Evolutionary conservation across 2,888 invertebrate species (phyloP), one percentile per base, ranked within the genome.

Genomic region (Hirtodrosophila cameraria): DNA sequence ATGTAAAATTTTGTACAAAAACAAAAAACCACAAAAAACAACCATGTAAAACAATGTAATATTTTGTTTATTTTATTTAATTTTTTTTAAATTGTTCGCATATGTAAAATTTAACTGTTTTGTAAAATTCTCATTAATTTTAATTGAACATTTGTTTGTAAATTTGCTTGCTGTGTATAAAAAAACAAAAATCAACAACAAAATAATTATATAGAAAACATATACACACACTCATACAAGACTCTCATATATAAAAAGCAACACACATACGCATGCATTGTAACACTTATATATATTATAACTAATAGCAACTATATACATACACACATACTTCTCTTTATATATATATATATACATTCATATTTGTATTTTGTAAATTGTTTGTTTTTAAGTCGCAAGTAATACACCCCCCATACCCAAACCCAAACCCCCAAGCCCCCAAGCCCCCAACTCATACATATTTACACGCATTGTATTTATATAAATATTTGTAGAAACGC

Each of bases 1-100:
- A 69, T 82, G 86, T 82, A 82, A 82, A 84, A 84, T 78, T 75
- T 81, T 84, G 75, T 86, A 81, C 60, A 76, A 68, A 75, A 74
- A 59, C 33, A 69, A 58, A 62, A 54, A 46, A 38, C 38, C 23
- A 55, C 43, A 33, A 54, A 78, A 43, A 43, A 63, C 63, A 77
- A 66, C 52, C 60, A 73, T 62, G 69, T 64, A 64, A 52, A 75
- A 61, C 58, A 43, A 66, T 75, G 61, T 70, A 73, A 70, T 66
- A 33, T 25, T 53, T 59, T 49, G 15, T 25, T 20, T 35, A 45
- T 45, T 20, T 4, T 20, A 23, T 11, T 63, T 74, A 75, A 41
- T 73, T 72, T 77, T 73, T 80, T 65, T 77, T 71, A 68, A 68
- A 64, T 72, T 71, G 61, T 86, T 66, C 74, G 61, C 49, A 35